Conservation (phyloP, 2,888 invertebrate species). For the Baccha elongata region DNA sequence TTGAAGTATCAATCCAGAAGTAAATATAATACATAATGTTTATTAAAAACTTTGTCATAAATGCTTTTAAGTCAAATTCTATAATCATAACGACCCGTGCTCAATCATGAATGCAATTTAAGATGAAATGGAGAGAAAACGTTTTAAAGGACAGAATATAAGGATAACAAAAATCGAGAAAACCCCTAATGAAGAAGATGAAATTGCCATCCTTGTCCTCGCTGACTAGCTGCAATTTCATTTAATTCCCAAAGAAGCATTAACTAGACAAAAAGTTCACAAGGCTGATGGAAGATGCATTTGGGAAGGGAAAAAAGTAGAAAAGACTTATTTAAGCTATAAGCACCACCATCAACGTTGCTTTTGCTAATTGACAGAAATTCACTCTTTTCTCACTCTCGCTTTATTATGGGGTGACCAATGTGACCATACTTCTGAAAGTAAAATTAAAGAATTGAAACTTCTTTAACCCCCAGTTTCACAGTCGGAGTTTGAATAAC, state of each 20-base stretch:
- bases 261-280: conserved; percentile 16
- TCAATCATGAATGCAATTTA: conserved; percentile 13
- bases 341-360: conserved; percentile 55
- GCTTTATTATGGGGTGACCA: too few species aligned
- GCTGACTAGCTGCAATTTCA: conserved; percentile 56
- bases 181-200: conserved; percentile 51
- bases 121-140: conserved; percentile 7
- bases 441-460: too few species aligned
- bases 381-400: conserved; percentile 32
- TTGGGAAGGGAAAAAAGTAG: conserved; percentile 15
- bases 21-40: not conserved
- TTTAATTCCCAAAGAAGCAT: conserved; percentile 46
- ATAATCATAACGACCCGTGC: not conserved
- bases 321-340: conserved; percentile 37
- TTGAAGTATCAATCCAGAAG: conserved; percentile 12
- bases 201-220: conserved; percentile 63
- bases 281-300: not conserved
- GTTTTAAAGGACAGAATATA: not conserved
- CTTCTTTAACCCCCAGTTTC: too few species aligned
- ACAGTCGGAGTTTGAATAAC: too few species aligned
- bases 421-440: too few species aligned
- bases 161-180: conserved; percentile 35
- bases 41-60: conserved; percentile 21
- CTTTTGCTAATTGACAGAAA: conserved; percentile 70
- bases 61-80: conserved; percentile 6